Conservation (phyloP, 2,797 vertebrate species). For the Anniella stebbinsi region DNA sequence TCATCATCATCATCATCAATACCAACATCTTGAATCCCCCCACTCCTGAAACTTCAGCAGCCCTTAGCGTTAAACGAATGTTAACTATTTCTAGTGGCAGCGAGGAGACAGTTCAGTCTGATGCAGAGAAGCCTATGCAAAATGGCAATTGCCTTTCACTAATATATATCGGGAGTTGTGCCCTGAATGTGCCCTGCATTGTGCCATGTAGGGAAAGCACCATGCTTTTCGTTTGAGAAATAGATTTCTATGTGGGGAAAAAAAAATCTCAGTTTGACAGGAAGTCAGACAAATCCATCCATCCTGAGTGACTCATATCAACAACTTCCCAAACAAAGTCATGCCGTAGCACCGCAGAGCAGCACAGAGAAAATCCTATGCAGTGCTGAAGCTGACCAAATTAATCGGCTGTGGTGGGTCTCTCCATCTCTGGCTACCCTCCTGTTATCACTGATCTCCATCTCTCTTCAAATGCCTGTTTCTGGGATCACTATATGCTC, state of each 20-base stretch:
- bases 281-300: conserved; percentile 36
- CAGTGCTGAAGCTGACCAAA: conserved; percentile 5
- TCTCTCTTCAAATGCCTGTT: conserved; percentile 25
- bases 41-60: background rate
- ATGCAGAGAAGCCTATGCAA: background rate
- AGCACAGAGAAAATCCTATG: conserved; percentile 29
- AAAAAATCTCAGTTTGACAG: conserved; percentile 22
- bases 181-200: background rate
- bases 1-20: too few species aligned
- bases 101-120: background rate
- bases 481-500: background rate
- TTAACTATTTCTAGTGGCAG: background rate
- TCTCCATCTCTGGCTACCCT: background rate
- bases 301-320: background rate
- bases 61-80: background rate
- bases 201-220: background rate
- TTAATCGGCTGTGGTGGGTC: accelerated
- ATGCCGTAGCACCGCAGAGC: background rate
- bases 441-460: background rate
- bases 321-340: background rate
- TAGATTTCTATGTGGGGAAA: background rate
- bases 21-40: background rate
- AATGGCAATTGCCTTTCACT: background rate
- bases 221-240: conserved; percentile 36
- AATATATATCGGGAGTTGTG: background rate